phyloP scores from a whole-genome alignment of 2,888 invertebrate genomes.

The Eilema depressum region DNA sequence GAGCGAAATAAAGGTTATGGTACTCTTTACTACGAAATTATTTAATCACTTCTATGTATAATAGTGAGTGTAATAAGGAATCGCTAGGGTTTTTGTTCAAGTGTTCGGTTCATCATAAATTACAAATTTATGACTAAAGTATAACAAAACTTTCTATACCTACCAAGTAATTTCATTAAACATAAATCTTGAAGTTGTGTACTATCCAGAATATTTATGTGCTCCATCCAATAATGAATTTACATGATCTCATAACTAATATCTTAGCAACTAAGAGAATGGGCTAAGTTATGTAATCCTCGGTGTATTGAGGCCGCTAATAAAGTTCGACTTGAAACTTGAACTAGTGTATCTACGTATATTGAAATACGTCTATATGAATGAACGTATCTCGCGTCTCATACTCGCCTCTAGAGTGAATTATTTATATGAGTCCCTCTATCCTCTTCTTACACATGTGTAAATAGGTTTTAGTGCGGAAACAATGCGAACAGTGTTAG shows the following conservation, averaged over 20 bases:
- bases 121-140: slow-evolving; percentile 12
- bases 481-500: slow-evolving; percentile 21
- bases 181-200: slow-evolving; percentile 29
- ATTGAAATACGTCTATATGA: slow-evolving; percentile 1
- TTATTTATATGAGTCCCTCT: slow-evolving; percentile 4
- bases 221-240: slow-evolving; percentile 54
- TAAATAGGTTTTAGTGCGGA: slow-evolving; percentile 15
- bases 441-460: slow-evolving; percentile 9
- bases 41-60: neutral
- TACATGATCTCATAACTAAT: slow-evolving; percentile 59
- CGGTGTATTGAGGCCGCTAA: slow-evolving; percentile 62
- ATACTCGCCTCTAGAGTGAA: neutral
- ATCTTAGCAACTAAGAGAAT: slow-evolving; percentile 67
- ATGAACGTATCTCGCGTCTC: slow-evolving; percentile 15
- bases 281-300: slow-evolving; percentile 76
- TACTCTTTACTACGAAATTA: neutral
- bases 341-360: slow-evolving; percentile 16
- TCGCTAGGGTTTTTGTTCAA: neutral
- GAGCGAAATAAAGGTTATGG: neutral
- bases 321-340: slow-evolving; percentile 58
- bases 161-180: slow-evolving; percentile 23
- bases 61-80: neutral
- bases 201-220: slow-evolving; percentile 30
- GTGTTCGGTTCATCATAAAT: neutral
- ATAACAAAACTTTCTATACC: slow-evolving; percentile 11